Conservation (phyloP, 2,797 vertebrate species). For the Tarsius wallacei region DNA sequence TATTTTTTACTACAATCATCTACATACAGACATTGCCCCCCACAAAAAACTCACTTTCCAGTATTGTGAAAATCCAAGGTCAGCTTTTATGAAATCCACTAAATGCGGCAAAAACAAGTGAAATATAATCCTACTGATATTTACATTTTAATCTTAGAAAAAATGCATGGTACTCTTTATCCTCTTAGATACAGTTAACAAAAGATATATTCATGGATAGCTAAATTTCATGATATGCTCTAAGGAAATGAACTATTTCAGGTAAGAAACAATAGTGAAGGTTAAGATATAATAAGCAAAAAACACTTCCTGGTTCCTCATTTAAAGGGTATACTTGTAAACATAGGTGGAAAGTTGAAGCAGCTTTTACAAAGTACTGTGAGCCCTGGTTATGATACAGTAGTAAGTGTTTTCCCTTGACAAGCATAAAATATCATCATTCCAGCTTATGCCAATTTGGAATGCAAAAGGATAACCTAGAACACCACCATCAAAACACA, state of each 20-base stretch:
- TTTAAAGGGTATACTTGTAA: background rate
- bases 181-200: background rate
- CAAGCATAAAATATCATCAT: background rate
- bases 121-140: background rate
- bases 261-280: background rate
- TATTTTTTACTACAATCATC: background rate
- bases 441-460: background rate
- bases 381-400: background rate
- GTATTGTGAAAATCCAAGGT: background rate
- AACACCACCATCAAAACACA: background rate
- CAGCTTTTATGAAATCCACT: background rate
- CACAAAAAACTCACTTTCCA: background rate
- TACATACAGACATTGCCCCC: background rate
- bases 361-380: background rate
- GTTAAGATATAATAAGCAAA: background rate
- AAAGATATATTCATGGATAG: background rate
- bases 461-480: background rate
- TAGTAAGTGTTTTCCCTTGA: background rate
- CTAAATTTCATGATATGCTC: background rate
- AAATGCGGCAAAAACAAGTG: background rate
- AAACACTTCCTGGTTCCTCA: background rate
- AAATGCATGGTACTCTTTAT: background rate
- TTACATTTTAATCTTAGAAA: background rate
- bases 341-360: background rate
- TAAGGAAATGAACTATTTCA: constrained; percentile 1